Conservation (phyloP, 2,113 vertebrate species). For the Orycteropus afer region DNA sequence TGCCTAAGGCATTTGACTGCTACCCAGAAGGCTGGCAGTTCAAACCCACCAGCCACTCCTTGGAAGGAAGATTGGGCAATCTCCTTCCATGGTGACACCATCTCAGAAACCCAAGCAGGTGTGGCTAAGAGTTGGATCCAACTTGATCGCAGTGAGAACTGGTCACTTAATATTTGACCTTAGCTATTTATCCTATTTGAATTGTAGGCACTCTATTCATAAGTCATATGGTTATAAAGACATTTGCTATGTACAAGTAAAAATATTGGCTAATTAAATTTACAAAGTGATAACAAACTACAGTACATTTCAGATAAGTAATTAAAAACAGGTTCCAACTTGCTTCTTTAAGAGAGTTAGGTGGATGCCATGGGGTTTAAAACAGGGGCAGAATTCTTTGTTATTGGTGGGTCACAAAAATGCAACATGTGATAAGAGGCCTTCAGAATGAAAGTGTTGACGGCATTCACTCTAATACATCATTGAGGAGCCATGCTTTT, state of each 20-base stretch:
- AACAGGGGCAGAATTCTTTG: not conserved
- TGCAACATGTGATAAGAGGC: not conserved
- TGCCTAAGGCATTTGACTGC: too few relatives aligned
- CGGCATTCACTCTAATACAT: not conserved
- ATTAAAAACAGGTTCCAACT: constrained; percentile 47
- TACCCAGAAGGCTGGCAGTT: too few relatives aligned
- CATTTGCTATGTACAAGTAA: constrained; percentile 53
- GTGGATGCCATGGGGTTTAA: not conserved
- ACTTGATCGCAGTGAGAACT: too few relatives aligned
- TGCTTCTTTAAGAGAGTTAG: not conserved
- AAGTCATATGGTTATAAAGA: constrained; percentile 45
- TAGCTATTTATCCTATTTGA: constrained; percentile 19
- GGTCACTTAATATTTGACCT: constrained; percentile 22
- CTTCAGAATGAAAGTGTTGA: not conserved
- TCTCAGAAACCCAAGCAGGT: too few relatives aligned
- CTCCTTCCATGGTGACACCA: too few relatives aligned
- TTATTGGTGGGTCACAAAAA: not conserved
- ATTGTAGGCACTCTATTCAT: not conserved
- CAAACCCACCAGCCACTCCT: too few relatives aligned
- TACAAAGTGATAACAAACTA: constrained; percentile 66
- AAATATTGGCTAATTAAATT: constrained; percentile 63
- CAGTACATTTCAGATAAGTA: constrained; percentile 58
- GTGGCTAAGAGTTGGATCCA: too few relatives aligned
- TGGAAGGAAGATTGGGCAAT: too few relatives aligned
- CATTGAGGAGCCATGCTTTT: not conserved